phyloP scores from a whole-genome alignment of 2,797 vertebrate genomes.

The Sciurus carolinensis region DNA sequence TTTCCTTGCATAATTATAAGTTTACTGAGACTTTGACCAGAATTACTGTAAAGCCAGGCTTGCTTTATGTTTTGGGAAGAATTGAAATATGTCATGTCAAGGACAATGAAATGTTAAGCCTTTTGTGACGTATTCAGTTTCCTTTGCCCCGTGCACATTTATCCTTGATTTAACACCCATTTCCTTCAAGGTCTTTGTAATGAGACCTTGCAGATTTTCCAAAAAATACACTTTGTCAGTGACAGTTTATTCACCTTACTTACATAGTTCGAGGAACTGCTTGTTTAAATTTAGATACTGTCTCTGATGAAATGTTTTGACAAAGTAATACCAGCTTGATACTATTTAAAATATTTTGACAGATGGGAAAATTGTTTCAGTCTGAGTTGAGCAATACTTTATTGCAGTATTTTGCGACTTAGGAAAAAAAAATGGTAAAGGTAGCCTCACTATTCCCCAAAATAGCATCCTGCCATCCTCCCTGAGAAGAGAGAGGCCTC shows the following conservation, averaged over 20 bases:
- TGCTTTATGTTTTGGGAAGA: slow-evolving; percentile 18
- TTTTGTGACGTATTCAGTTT: slow-evolving; percentile 52
- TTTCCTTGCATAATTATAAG: neutral
- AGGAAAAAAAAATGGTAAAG: slow-evolving; percentile 82
- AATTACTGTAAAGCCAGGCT: neutral
- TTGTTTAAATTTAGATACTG: slow-evolving; percentile 86
- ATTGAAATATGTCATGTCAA: slow-evolving; percentile 20
- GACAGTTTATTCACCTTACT: slow-evolving; percentile 86
- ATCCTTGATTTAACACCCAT: slow-evolving; percentile 70
- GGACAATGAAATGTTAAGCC: slow-evolving; percentile 30
- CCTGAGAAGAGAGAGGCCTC: slow-evolving; percentile 61
- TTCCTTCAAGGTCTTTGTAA: slow-evolving; percentile 77
- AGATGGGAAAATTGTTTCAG: slow-evolving; percentile 88
- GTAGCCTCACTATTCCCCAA: slow-evolving; percentile 82
- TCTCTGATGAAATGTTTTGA: slow-evolving; percentile 91
- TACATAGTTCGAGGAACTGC: slow-evolving; percentile 85
- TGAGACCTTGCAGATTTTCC: slow-evolving; percentile 77
- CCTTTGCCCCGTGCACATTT: slow-evolving; percentile 2
- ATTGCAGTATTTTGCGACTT: slow-evolving; percentile 84
- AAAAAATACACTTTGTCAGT: slow-evolving; percentile 80
- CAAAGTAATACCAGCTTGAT: slow-evolving; percentile 89
- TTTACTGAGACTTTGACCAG: slow-evolving; percentile 20
- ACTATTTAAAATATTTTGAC: slow-evolving; percentile 90
- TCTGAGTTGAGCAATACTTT: slow-evolving; percentile 86
- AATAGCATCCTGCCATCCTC: slow-evolving; percentile 78